Conservation (phyloP, 2,113 vertebrate genomes). For the Chaetura pelagica region DNA sequence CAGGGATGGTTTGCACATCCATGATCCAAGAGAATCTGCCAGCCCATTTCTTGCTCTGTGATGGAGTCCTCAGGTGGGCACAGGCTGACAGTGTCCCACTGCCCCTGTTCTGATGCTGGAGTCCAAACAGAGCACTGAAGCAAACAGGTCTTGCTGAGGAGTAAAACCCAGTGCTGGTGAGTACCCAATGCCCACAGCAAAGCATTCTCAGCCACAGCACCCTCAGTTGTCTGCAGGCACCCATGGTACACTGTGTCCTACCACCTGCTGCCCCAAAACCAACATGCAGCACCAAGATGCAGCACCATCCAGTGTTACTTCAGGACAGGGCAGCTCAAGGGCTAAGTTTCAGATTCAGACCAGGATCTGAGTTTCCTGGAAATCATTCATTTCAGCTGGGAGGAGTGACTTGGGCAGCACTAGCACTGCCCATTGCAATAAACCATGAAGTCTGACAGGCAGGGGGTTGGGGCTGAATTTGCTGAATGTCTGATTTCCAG, state of each 20-base stretch:
- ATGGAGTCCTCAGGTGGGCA: rapidly evolving
- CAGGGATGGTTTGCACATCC: neutral
- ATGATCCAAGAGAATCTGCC: neutral
- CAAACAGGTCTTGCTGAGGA: neutral
- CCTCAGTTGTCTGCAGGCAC: neutral
- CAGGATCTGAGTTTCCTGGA: neutral
- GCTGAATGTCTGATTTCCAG: rapidly evolving
- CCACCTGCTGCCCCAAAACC: neutral
- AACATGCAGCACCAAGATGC: rapidly evolving
- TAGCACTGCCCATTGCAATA: rapidly evolving
- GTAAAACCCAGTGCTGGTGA: neutral
- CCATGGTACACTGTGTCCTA: neutral
- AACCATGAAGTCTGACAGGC: rapidly evolving
- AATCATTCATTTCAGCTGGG: neutral
- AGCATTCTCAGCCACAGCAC: neutral
- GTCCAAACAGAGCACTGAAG: neutral
- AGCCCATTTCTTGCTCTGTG: neutral
- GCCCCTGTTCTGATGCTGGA: too few relatives aligned
- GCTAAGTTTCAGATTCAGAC: neutral
- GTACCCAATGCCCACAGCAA: rapidly evolving
- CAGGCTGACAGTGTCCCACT: neutral
- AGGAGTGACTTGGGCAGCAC: rapidly evolving
- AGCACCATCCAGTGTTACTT: rapidly evolving
- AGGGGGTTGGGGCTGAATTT: neutral
- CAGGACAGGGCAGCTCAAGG: rapidly evolving